Evolutionary conservation across 2,113 vertebrate genomes (phyloP).

Genomic region (Sturnus vulgaris): DNA sequence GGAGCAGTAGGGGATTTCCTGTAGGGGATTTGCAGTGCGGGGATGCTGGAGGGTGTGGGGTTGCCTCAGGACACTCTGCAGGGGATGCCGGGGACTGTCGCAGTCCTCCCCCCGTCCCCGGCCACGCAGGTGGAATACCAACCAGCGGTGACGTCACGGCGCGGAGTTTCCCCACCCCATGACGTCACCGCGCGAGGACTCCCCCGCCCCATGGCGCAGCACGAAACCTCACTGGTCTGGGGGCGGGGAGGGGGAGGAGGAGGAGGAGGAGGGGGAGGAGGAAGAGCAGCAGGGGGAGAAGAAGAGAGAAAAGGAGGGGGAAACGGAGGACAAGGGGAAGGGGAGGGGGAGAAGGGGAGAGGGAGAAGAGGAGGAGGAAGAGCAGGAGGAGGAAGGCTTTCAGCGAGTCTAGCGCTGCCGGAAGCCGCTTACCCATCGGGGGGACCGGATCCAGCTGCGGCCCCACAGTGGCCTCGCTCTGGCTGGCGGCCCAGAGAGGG

Average conservation of each 20-base stretch:
- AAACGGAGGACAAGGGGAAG: not conserved
- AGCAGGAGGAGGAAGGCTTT: not conserved
- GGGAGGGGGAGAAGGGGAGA: too few relatives aligned
- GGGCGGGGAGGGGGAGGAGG: not conserved
- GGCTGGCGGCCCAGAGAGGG: not conserved
- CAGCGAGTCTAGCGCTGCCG: not conserved
- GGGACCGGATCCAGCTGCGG: not conserved
- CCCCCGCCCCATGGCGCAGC: slow-evolving; percentile 7
- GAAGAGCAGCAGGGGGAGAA: too few relatives aligned
- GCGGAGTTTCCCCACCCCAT: slow-evolving; percentile 45
- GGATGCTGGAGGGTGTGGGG: not conserved
- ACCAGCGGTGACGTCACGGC: slow-evolving; percentile 25
- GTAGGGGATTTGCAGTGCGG: not conserved
- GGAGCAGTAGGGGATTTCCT: not conserved
- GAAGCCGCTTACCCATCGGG: not conserved
- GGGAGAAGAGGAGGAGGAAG: not conserved
- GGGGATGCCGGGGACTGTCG: not conserved
- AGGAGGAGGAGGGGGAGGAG: too few relatives aligned
- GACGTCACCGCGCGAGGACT: slow-evolving; percentile 34
- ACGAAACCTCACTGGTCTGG: not conserved
- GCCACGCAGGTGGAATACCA: not conserved
- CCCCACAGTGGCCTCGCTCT: not conserved
- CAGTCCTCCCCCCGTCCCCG: not conserved
- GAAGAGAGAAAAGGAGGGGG: not conserved
- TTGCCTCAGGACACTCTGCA: not conserved